Evolutionary conservation across 2,888 invertebrate genomes (phyloP), one percentile per base, ranked within the genome.

Genomic region (Leptogaster cylindrica): DNA sequence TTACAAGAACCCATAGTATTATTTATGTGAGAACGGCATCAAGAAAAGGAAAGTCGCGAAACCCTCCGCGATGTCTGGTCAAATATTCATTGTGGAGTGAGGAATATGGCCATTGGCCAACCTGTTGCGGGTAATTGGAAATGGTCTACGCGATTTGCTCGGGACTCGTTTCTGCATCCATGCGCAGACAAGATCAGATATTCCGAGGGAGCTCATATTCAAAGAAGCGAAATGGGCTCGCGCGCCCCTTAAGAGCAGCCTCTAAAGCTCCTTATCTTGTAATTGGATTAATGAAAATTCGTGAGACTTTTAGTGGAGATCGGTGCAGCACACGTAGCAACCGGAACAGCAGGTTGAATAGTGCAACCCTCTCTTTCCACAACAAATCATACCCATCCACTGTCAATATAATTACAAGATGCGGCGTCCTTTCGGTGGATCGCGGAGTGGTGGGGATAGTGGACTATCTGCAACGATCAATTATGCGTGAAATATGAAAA

Each of bases 271-370:
- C 65, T 70, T 70, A 70, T 70, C 70, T 69, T 16, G 58, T 70
- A 70, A 70, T 69, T 70, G 69, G 69, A 70, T 70, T 70, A 70
- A 70, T 70, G 70, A 69, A 69, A 70, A 69, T 69, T 70, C 70
- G 70, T 70, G 70, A 69, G 66, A 51, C 33, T 66, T 68, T 58
- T 66, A 50, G 28, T 8, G 12, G 55, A 58, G 66, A 50, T 55
- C 55, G 31, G 25, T 44, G 39, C 51, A 36, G 25, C 16, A n/a
- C 51, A 44, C 10, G 16, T 44, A 44, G 14, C 12, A 10, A 31
- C 36, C 33, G 55, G 23, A 41, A 25, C 27, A 16, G 27, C 44
- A 27, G 41, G 31, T 25, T 8, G n/a, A 41, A 28, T 25, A 10
- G 27, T n/a, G 18, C 10, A 20, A 7, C 18, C 36, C 23, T 36